Base-by-base conservation (phyloP, 2,797 vertebrate species). In the Danio jaintianensis region DNA sequence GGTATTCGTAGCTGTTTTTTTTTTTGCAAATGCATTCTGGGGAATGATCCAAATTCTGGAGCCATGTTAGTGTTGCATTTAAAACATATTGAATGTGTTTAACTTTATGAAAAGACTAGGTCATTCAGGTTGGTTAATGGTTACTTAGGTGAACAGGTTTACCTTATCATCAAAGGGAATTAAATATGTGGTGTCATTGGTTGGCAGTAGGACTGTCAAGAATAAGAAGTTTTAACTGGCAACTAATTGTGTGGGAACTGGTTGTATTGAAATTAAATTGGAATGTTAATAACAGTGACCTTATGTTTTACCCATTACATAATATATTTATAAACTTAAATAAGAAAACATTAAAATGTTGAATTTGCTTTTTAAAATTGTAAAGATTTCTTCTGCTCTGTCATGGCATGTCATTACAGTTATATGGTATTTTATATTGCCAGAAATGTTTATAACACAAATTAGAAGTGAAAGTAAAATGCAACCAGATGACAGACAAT, bases 11-110 rank as follows among this genome's bases (percentile, higher is more conserved):
- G 18, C 45, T 15, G 75, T 48, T 13, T 50, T 68, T 20, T 59
- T 22, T 43, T 78, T 43, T 15, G n/a, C 6, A 78, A 42, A 50
- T 69, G 29, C 22, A 22, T 78, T 68, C 22, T 78, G 16, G 52
- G 75, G 10, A 48, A 29, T 10, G 53, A 29, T 77, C 20, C 62
- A 53, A 66, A 66, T 66, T 43, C 13, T 66, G 11, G 11, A 43
- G 53, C 13, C 0, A 0, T 76, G 18, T 42, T 38, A 11, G 15
- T 29, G 40, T 47, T 77, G 40, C 16, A 20, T 68, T 67, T 53
- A 45, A 53, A 66, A 18, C 15, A 2, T 16, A 43, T 72, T 42
- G 38, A 72, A 22, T 43, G 29, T 56, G 50, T 53, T 77, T 47
- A 29, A 45, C 18, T 18, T 77, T 45, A n/a, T 13, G 5, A 47